A percentile compares a stretch with the other conserved stretches of the same genome.
Evolutionary conservation across 2,888 invertebrate genomes (phyloP).

Genomic region (Orthosia incerta): DNA sequence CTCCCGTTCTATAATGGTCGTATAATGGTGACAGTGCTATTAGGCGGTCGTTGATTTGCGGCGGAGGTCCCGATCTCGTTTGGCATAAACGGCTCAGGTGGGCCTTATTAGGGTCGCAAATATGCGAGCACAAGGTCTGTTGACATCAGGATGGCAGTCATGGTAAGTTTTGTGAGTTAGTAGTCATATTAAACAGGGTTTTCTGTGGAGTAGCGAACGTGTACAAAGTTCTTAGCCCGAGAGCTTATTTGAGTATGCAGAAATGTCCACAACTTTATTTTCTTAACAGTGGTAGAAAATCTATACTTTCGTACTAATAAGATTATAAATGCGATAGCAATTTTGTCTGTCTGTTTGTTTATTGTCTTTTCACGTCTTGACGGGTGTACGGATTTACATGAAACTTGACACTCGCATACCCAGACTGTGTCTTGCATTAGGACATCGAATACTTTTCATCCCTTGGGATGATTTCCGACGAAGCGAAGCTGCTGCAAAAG

Average conservation of each 20-base stretch:
- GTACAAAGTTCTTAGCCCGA: not conserved
- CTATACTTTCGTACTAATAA: too few relatives aligned
- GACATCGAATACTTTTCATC: too few relatives aligned
- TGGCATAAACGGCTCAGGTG: conserved; percentile 64
- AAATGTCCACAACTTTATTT: not conserved
- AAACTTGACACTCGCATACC: too few relatives aligned
- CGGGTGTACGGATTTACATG: too few relatives aligned
- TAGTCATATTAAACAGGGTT: conserved; percentile 45
- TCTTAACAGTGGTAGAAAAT: not conserved
- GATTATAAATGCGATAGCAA: too few relatives aligned
- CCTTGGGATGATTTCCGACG: too few relatives aligned
- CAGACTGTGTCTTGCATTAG: too few relatives aligned
- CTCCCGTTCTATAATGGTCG: conserved; percentile 73
- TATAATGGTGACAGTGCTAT: conserved; percentile 74
- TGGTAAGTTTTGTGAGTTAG: conserved; percentile 43
- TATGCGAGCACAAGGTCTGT: conserved; percentile 53
- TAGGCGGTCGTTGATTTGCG: conserved; percentile 68
- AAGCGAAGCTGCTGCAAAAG: too few relatives aligned
- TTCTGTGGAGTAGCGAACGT: conserved; percentile 7
- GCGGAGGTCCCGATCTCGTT: conserved; percentile 62
- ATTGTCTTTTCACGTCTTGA: too few relatives aligned
- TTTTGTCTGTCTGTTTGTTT: too few relatives aligned
- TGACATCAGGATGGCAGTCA: conserved; percentile 54
- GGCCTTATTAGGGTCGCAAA: conserved; percentile 66
- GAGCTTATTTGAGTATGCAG: not conserved